Percentiles rank a stretch among this genome's conserved stretches.
Conservation (phyloP, 2,888 invertebrate species). For the Sinhomidia bicolor region DNA sequence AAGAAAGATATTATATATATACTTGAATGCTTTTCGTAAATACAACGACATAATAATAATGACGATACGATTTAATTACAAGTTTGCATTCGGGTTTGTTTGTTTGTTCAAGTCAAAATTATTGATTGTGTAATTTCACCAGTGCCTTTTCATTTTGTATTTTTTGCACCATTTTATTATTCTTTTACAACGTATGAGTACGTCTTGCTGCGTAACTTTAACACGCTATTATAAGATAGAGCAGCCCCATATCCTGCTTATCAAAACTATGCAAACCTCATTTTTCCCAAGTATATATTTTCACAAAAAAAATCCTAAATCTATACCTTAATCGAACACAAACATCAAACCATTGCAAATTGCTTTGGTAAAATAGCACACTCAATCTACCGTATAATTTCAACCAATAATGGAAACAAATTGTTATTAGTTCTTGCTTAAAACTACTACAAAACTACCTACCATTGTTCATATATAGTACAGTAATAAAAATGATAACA, state of each 20-base stretch:
- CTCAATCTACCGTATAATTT: not conserved
- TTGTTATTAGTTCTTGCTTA: too few species aligned
- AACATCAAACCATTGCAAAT: not conserved
- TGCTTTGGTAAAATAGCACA: not conserved
- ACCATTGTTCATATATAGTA: not conserved
- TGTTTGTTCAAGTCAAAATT: not conserved
- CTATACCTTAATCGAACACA: not conserved
- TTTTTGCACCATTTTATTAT: constrained; percentile 20
- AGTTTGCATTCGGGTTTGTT: not conserved
- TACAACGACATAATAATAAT: too few species aligned
- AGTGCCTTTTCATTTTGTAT: not conserved
- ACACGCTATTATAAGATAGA: not conserved
- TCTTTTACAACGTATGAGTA: not conserved
- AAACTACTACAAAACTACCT: not conserved
- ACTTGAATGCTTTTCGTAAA: not conserved
- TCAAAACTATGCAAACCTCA: too few species aligned
- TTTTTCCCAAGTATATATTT: not conserved
- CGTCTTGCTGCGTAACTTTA: not conserved
- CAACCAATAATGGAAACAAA: not conserved
- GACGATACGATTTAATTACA: not conserved
- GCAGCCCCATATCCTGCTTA: too few species aligned
- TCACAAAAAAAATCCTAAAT: not conserved
- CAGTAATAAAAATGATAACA: not conserved
- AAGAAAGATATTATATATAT: not conserved
- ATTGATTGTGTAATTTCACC: not conserved